Evolutionary conservation across 2,888 invertebrate genomes (phyloP).

Genomic region (Coecobrya sp.): DNA sequence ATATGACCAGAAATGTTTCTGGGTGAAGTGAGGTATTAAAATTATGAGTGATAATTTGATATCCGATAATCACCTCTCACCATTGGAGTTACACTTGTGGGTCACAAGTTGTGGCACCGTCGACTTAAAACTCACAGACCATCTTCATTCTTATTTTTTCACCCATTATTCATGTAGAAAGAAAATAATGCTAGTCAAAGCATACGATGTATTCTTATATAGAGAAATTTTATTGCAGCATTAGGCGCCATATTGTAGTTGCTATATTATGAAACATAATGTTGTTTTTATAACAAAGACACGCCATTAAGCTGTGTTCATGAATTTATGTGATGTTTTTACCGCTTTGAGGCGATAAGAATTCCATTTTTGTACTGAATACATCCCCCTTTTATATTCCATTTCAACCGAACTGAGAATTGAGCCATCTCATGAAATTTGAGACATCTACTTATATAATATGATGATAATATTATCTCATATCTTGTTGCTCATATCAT

Average conservation of each 20-base stretch:
- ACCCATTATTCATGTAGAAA: no score
- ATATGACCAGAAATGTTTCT: no score
- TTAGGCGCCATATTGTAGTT: neutral
- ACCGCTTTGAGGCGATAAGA: neutral
- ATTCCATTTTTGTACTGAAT: neutral
- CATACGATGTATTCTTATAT: neutral
- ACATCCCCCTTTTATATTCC: neutral
- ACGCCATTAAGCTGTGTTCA: neutral
- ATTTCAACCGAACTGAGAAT: neutral
- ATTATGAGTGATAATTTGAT: no score
- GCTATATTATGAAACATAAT: neutral
- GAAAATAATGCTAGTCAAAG: neutral
- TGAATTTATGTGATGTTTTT: neutral
- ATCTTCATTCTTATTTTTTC: no score
- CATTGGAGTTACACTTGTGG: no score
- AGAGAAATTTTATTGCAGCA: constrained; percentile 10
- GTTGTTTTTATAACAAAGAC: neutral
- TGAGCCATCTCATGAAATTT: constrained; percentile 7
- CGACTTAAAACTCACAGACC: no score
- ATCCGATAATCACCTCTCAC: no score
- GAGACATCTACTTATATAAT: neutral
- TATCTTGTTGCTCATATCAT: no score
- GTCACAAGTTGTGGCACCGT: no score
- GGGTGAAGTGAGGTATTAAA: no score
- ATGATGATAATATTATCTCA: no score